A percentile compares a stretch with the other conserved stretches of the same genome.
These are phyloP conservation scores for Pocillopora damicornis DNA, from an alignment of 64 coral and sea anemone genomes.

Conservation along the genomic window DNA sequence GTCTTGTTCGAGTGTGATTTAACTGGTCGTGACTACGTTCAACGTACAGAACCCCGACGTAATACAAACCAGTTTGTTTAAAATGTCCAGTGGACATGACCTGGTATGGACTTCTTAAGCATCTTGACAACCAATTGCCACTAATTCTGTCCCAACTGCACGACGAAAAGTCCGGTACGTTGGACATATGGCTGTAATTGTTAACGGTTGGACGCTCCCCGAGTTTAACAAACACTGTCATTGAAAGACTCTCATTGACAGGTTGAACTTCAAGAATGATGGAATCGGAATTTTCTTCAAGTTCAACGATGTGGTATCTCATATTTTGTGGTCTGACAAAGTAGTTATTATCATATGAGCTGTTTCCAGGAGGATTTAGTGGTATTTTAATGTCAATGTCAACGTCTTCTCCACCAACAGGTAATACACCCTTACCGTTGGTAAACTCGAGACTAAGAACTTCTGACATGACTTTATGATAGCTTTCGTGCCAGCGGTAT, in stretches of 20 bases:
- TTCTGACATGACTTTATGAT: not conserved
- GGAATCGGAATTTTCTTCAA: not conserved
- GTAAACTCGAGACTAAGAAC: conserved; percentile 18
- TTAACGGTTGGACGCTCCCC: conserved; percentile 2
- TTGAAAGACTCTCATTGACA: not conserved
- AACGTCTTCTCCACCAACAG: not conserved
- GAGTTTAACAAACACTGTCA: conserved; percentile 18
- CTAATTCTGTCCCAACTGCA: not conserved
- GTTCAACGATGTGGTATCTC: not conserved
- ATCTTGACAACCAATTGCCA: not conserved
- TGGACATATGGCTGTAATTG: not conserved
- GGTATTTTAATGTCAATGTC: conserved; percentile 14
- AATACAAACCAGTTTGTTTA: not conserved
- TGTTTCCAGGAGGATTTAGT: not conserved
- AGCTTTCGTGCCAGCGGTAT: conserved; percentile 1
- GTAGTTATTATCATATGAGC: not conserved
- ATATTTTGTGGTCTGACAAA: conserved; percentile 15
- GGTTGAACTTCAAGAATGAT: conserved; percentile 18
- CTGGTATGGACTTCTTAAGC: conserved; percentile 12
- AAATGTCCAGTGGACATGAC: conserved; percentile 7
- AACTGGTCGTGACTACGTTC: not conserved
- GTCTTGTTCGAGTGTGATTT: conserved; percentile 1
- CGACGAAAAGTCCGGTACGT: conserved; percentile 39
- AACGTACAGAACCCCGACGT: conserved; percentile 5
- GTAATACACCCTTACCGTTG: not conserved